Percentiles rank a stretch among this genome's conserved stretches.
Evolutionary conservation across 2,888 invertebrate species (phyloP).

Genomic region (Drosophila diplacantha): DNA sequence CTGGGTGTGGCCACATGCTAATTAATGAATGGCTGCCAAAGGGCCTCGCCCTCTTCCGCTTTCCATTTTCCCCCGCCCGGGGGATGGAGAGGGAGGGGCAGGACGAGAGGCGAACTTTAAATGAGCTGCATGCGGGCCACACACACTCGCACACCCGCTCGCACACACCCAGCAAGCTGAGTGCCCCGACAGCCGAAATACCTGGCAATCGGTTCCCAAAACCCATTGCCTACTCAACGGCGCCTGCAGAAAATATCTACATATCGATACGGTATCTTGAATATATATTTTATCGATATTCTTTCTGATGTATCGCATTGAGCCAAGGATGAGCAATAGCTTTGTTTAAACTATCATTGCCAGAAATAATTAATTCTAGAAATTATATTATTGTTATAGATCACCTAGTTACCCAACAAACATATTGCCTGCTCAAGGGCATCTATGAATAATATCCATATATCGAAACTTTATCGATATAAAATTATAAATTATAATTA

Average conservation of each 20-base stretch:
- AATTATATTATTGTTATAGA: too few species aligned
- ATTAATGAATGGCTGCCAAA: constrained; percentile 66
- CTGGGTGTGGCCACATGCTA: constrained; percentile 68
- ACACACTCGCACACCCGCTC: not conserved
- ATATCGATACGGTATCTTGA: not conserved
- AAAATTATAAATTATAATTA: too few species aligned
- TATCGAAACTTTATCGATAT: too few species aligned
- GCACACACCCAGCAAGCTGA: not conserved
- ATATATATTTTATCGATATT: not conserved
- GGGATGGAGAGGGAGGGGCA: not conserved
- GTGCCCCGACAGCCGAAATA: not conserved
- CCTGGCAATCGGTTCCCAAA: not conserved
- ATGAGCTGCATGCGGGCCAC: constrained; percentile 56
- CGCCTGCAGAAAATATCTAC: not conserved
- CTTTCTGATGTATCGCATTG: not conserved
- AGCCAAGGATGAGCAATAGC: not conserved
- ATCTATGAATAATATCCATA: too few species aligned
- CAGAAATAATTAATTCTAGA: too few species aligned
- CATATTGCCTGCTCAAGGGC: too few species aligned
- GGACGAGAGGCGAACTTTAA: constrained; percentile 21
- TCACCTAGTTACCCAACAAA: too few species aligned
- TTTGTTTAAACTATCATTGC: not conserved
- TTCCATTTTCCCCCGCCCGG: not conserved
- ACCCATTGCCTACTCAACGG: not conserved
- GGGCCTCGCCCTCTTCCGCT: constrained; percentile 35